Evolutionary conservation across 2,113 vertebrate species (phyloP).

Genomic region (Okapia johnstoni): DNA sequence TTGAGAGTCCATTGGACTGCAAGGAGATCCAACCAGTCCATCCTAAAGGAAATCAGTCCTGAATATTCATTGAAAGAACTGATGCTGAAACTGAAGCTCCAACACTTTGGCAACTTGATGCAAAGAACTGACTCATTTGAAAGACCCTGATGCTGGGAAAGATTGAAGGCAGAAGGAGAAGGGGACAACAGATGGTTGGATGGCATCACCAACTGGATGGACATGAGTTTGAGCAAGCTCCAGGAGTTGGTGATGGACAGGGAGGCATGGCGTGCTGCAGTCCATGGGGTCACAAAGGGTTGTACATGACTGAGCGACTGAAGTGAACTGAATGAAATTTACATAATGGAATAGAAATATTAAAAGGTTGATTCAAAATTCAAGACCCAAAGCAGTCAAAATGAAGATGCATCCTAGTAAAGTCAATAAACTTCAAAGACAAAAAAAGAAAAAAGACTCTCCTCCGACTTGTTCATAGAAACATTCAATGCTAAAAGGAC

Average conservation of each 20-base stretch:
- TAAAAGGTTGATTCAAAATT: not conserved
- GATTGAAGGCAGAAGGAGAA: not conserved
- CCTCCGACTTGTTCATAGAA: not conserved
- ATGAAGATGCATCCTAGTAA: not conserved
- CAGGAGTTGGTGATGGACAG: not conserved
- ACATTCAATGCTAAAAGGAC: not conserved
- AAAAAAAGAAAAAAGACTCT: not conserved
- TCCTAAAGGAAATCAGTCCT: not conserved
- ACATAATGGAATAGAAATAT: not conserved
- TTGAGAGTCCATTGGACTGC: not conserved
- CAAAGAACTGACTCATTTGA: not conserved
- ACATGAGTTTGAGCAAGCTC: not conserved
- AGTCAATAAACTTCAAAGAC: not conserved
- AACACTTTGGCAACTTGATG: not conserved
- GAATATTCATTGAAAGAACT: not conserved
- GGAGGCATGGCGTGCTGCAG: not conserved
- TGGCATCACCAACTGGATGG: not conserved
- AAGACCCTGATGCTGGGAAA: not conserved
- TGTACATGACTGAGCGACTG: not conserved
- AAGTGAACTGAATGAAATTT: not conserved
- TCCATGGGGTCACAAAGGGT: not conserved
- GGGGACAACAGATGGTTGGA: not conserved
- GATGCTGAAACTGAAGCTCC: not conserved
- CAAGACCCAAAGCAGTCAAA: not conserved
- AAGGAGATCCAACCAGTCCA: not conserved